Conservation (phyloP, 2,888 invertebrate species). For the Drosophila emarginata region DNA sequence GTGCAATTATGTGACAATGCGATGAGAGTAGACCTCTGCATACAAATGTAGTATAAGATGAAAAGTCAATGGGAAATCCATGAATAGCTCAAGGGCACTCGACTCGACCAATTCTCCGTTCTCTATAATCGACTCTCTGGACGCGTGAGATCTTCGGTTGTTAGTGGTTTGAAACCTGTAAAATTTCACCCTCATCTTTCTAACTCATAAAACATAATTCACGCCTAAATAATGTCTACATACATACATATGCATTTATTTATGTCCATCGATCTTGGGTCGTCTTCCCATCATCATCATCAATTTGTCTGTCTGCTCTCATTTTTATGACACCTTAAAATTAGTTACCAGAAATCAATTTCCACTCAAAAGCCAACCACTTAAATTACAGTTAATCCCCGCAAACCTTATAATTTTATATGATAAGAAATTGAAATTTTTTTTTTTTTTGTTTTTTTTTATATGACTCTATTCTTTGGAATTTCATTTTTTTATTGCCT, state of each 20-base stretch:
- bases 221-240: conserved; percentile 40
- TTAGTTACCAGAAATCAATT: conserved; percentile 7
- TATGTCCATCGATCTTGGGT: neutral
- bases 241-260: neutral
- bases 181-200: neutral
- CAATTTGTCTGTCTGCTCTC: conserved; percentile 37
- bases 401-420: conserved; percentile 66
- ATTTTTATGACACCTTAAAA: conserved; percentile 48
- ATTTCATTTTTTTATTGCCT: conserved; percentile 65
- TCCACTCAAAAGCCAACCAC: conserved; percentile 14
- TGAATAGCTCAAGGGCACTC: conserved; percentile 13
- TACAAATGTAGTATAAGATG: neutral
- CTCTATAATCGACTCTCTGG: neutral
- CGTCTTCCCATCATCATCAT: conserved; percentile 15
- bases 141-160: conserved; percentile 4
- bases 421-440: conserved; percentile 44
- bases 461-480: conserved; percentile 71
- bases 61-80: conserved; percentile 42
- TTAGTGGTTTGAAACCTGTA: neutral
- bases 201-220: conserved; percentile 44
- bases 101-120: neutral
- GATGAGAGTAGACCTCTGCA: neutral
- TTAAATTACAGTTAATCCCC: conserved; percentile 42
- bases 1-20: conserved; percentile 68
- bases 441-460: conserved; percentile 31